Evolutionary conservation across 1,140 invertebrate genomes (phyloP).

Genomic region (Neodiprion pinetum): DNA sequence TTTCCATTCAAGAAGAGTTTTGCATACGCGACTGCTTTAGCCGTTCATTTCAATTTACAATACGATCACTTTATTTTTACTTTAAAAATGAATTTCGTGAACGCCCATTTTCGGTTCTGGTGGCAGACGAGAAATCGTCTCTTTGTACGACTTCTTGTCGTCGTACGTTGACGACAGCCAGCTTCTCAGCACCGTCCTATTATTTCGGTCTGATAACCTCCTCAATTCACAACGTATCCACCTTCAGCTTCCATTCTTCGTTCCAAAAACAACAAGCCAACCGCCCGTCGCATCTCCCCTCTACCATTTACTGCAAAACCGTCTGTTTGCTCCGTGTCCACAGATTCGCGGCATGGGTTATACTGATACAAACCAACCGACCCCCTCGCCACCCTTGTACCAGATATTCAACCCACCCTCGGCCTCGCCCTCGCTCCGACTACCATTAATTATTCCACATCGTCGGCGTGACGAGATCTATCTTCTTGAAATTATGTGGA

Average conservation of each 20-base stretch:
- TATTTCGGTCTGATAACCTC: constrained; percentile 1
- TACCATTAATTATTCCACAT: constrained; percentile 3
- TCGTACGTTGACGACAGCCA: neutral
- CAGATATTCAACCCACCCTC: too few species aligned
- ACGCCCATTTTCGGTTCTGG: too few species aligned
- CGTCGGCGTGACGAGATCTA: neutral
- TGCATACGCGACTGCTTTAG: too few species aligned
- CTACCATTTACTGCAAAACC: neutral
- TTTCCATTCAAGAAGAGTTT: too few species aligned
- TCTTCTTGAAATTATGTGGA: neutral
- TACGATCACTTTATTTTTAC: too few species aligned
- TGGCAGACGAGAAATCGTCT: neutral
- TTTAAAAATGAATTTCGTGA: too few species aligned
- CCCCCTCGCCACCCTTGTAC: neutral
- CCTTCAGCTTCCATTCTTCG: neutral
- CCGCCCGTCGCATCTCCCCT: neutral
- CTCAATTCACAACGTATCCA: neutral
- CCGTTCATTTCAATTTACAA: too few species aligned
- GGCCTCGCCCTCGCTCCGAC: neutral
- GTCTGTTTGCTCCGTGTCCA: neutral
- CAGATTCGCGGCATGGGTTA: neutral
- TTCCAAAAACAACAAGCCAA: neutral
- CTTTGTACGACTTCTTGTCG: neutral
- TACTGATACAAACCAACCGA: neutral
- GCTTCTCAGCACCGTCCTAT: neutral